Conservation (phyloP, 2,888 invertebrate species). For the Mimumesa dahlbomi region DNA sequence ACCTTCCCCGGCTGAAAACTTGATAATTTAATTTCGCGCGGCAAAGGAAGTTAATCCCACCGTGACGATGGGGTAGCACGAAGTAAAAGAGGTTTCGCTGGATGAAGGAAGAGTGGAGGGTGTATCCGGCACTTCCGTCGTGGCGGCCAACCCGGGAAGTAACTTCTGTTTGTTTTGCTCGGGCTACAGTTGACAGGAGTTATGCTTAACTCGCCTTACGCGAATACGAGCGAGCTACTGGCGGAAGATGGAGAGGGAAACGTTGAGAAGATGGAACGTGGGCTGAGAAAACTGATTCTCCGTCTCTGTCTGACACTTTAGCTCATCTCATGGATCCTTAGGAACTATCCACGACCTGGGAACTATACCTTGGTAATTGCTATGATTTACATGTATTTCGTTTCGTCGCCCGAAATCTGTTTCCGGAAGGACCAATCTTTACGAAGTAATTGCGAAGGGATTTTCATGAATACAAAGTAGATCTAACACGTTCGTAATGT, state of each 20-base stretch:
- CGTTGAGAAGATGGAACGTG: slow-evolving; percentile 29
- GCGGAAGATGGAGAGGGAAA: slow-evolving; percentile 34
- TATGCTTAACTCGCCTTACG: slow-evolving; percentile 61
- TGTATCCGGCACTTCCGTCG: slow-evolving; percentile 49
- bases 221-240: slow-evolving; percentile 15
- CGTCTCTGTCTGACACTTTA: neutral
- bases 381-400: neutral
- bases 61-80: slow-evolving; percentile 52
- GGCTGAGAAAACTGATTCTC: neutral
- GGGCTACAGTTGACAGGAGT: slow-evolving; percentile 60
- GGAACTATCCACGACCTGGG: neutral
- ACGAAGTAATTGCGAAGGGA: neutral
- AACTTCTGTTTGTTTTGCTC: slow-evolving; percentile 67
- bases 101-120: slow-evolving; percentile 35
- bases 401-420: neutral
- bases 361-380: slow-evolving; percentile 1
- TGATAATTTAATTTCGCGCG: slow-evolving; percentile 68
- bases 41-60: slow-evolving; percentile 69
- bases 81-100: slow-evolving; percentile 42
- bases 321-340: neutral
- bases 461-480: no score
- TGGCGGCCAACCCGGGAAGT: slow-evolving; percentile 45
- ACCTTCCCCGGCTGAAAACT: slow-evolving; percentile 54
- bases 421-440: no score
- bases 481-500: no score